Conservation (phyloP, 2,888 invertebrate genomes). For the Phyllotreta striolata region DNA sequence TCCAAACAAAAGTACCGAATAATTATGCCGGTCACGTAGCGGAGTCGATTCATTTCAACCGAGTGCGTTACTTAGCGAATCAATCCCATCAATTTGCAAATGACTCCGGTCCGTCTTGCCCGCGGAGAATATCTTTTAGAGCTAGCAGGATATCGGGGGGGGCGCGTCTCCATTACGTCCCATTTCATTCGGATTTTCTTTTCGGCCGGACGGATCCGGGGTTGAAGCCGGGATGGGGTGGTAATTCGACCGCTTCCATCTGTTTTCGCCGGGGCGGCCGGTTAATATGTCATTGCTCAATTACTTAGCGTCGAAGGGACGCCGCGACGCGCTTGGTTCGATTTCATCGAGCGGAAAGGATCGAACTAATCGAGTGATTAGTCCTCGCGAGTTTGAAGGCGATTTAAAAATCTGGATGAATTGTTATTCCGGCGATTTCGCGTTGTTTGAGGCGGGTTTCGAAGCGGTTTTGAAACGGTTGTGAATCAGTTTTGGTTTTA, state of each 20-base stretch:
- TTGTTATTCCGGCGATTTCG: no score
- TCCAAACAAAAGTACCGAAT: constrained; percentile 31
- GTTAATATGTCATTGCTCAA: constrained; percentile 54
- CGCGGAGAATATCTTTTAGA: no score
- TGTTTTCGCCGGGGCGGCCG: constrained; percentile 51
- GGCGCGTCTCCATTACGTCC: constrained; percentile 51
- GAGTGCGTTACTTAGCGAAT: constrained; percentile 46
- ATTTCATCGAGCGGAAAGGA: constrained; percentile 33
- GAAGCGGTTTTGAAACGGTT: no score
- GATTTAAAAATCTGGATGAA: no score
- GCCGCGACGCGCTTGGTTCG: constrained; percentile 28
- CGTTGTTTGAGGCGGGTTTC: no score
- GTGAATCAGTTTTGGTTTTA: no score
- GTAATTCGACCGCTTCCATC: constrained; percentile 52
- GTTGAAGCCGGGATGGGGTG: constrained; percentile 50
- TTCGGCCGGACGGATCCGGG: constrained; percentile 52
- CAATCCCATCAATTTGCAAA: constrained; percentile 57
- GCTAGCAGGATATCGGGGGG: constrained; percentile 11
- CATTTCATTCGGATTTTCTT: constrained; percentile 52
- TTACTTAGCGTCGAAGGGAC: constrained; percentile 42
- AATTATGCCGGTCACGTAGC: constrained; percentile 49
- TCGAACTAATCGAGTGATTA: no score
- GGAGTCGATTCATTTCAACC: constrained; percentile 45
- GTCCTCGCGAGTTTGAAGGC: no score
- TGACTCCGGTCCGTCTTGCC: constrained; percentile 47